Conservation (phyloP, 1,140 invertebrate genomes). For the Drosophila sp. region DNA sequence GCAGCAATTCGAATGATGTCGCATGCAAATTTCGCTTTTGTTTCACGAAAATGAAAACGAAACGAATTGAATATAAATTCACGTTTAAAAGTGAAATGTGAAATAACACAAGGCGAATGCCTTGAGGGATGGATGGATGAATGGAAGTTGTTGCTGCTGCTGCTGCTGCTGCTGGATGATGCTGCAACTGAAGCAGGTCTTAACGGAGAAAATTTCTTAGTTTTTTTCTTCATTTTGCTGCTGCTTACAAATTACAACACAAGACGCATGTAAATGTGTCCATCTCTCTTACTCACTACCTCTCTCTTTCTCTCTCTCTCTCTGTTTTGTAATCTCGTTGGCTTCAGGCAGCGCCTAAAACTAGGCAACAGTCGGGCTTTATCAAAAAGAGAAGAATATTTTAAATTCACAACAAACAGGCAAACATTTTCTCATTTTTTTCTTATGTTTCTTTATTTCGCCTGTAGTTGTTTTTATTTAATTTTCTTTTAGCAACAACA, state of each 20-base stretch:
- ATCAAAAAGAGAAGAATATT: slow-evolving; percentile 49
- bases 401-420: slow-evolving; percentile 70
- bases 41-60: slow-evolving; percentile 43
- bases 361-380: slow-evolving; percentile 50
- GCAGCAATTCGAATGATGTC: slow-evolving; percentile 52
- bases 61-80: slow-evolving; percentile 77
- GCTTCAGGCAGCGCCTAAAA: slow-evolving; percentile 56
- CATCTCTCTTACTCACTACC: neutral
- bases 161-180: slow-evolving; percentile 21
- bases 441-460: slow-evolving; percentile 32
- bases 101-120: slow-evolving; percentile 36
- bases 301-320: neutral
- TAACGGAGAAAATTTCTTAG: slow-evolving; percentile 27
- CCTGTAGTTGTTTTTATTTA: slow-evolving; percentile 76
- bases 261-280: slow-evolving; percentile 65
- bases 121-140: neutral
- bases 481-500: slow-evolving; percentile 68
- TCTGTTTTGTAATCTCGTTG: slow-evolving; percentile 17
- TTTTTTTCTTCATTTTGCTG: slow-evolving; percentile 16
- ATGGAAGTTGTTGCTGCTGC: neutral
- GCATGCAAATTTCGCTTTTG: slow-evolving; percentile 62
- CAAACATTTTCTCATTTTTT: slow-evolving; percentile 8
- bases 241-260: slow-evolving; percentile 61
- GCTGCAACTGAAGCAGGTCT: slow-evolving; percentile 24
- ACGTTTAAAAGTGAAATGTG: slow-evolving; percentile 60